Percentiles rank a stretch among this genome's conserved stretches.
Evolutionary conservation across 2,888 invertebrate species (phyloP).

Genomic region (Pimpla rufipes): DNA sequence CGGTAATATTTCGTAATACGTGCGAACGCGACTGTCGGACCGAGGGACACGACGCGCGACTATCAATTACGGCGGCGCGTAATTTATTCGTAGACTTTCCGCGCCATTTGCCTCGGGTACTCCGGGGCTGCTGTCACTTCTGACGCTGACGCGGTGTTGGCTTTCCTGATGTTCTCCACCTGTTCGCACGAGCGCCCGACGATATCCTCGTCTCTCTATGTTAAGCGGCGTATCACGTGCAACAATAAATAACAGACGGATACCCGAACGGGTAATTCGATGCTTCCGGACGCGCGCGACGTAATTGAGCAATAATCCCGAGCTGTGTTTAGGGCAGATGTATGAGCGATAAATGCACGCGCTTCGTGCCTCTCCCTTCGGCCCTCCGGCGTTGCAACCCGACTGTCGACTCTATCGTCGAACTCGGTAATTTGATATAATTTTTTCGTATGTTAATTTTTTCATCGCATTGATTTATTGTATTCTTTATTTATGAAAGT

Average conservation of each 20-base stretch:
- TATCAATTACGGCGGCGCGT: conserved; percentile 46
- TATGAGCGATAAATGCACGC: background rate
- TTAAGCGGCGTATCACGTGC: background rate
- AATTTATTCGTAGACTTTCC: conserved; percentile 56
- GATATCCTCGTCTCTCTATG: conserved; percentile 10
- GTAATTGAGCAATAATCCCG: conserved; percentile 26
- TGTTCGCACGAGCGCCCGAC: conserved; percentile 27
- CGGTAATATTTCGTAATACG: too few species aligned
- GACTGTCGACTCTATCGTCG: too few species aligned
- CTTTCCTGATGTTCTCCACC: conserved; percentile 43
- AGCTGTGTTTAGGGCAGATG: background rate
- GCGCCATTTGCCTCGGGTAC: conserved; percentile 40
- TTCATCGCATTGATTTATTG: too few species aligned
- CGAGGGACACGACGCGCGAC: conserved; percentile 10
- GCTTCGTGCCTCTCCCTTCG: background rate
- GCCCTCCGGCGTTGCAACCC: too few species aligned
- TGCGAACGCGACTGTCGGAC: background rate
- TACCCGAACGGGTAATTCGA: background rate
- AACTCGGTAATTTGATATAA: too few species aligned
- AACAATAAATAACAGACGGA: conserved; percentile 24
- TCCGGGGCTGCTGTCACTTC: conserved; percentile 26
- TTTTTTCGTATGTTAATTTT: too few species aligned
- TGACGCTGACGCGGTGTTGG: conserved; percentile 20
- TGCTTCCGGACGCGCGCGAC: conserved; percentile 17
- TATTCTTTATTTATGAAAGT: too few species aligned